Percentiles rank a stretch among this genome's conserved stretches.
These are phyloP conservation scores for Lithobates pipiens DNA, from an alignment of 2,797 vertebrate species.

Conservation along the genomic window DNA sequence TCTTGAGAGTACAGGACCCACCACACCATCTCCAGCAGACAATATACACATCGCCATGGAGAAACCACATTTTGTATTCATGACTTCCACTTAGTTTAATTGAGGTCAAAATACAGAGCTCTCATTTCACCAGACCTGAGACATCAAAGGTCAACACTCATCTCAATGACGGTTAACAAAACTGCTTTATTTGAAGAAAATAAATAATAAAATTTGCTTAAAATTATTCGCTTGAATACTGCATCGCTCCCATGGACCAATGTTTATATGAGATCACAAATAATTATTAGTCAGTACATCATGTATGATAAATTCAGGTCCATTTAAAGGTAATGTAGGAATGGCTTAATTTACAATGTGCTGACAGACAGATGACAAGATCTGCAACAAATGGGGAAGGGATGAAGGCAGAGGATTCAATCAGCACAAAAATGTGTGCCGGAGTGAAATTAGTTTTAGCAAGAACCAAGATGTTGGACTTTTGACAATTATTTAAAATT, in stretches of 20 bases:
- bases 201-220: slow-evolving; percentile 44
- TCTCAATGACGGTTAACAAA: slow-evolving; percentile 55
- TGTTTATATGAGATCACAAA: slow-evolving; percentile 27
- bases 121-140: slow-evolving; percentile 57
- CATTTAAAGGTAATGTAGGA: background rate
- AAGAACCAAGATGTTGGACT: too few relatives aligned
- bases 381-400: slow-evolving; percentile 25
- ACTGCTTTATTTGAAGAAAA: slow-evolving; percentile 52
- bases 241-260: background rate
- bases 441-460: too few relatives aligned
- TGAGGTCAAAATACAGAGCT: slow-evolving; percentile 58
- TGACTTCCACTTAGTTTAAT: slow-evolving; percentile 58
- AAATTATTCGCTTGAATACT: slow-evolving; percentile 16
- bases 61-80: slow-evolving; percentile 60
- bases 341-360: slow-evolving; percentile 25
- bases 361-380: slow-evolving; percentile 34
- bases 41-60: slow-evolving; percentile 36
- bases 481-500: too few relatives aligned
- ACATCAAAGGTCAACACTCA: slow-evolving; percentile 59
- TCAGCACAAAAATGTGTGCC: too few relatives aligned
- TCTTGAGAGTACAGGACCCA: slow-evolving; percentile 8
- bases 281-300: background rate
- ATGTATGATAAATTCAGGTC: slow-evolving; percentile 13
- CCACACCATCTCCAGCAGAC: slow-evolving; percentile 15
- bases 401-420: background rate